These are phyloP conservation scores for Tinea trinotella DNA, from an alignment of 2,888 invertebrate genomes.

Conservation along the genomic window DNA sequence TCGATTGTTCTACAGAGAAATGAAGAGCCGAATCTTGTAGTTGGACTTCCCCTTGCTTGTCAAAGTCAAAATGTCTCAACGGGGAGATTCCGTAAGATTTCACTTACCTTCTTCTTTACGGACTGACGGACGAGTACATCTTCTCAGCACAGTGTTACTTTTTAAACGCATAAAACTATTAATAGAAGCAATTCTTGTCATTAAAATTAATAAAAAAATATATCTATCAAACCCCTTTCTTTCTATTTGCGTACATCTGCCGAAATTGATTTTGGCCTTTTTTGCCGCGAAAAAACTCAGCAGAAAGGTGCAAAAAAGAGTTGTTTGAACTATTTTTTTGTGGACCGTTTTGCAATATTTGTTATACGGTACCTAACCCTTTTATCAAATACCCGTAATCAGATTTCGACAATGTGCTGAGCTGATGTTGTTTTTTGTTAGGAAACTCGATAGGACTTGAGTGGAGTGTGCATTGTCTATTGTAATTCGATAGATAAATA, in stretches of 20 bases:
- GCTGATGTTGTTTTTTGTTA: slow-evolving; percentile 35
- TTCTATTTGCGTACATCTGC: slow-evolving; percentile 68
- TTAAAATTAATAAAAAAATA: too few species aligned
- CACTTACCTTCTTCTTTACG: too few species aligned
- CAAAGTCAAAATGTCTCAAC: too few species aligned
- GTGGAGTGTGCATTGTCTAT: slow-evolving; percentile 59
- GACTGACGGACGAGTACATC: too few species aligned
- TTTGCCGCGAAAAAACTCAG: slow-evolving; percentile 45
- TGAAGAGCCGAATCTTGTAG: too few species aligned
- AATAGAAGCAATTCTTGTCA: too few species aligned
- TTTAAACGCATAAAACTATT: too few species aligned
- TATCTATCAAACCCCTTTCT: slow-evolving; percentile 65
- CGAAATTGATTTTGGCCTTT: slow-evolving; percentile 68
- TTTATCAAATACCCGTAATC: slow-evolving; percentile 65
- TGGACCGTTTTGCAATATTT: slow-evolving; percentile 41
- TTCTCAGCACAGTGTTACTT: too few species aligned
- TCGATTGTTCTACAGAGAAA: too few species aligned
- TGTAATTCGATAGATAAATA: slow-evolving; percentile 42
- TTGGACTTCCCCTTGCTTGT: too few species aligned
- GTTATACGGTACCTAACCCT: slow-evolving; percentile 63
- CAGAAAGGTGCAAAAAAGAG: slow-evolving; percentile 51
- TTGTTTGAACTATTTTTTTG: slow-evolving; percentile 44
- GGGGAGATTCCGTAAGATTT: too few species aligned
- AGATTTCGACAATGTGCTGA: slow-evolving; percentile 69
- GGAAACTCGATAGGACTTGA: slow-evolving; percentile 66